Percentiles rank a stretch among this genome's conserved stretches.
Evolutionary conservation across 2,888 invertebrate genomes (phyloP).

Genomic region (Oscheius sp.): DNA sequence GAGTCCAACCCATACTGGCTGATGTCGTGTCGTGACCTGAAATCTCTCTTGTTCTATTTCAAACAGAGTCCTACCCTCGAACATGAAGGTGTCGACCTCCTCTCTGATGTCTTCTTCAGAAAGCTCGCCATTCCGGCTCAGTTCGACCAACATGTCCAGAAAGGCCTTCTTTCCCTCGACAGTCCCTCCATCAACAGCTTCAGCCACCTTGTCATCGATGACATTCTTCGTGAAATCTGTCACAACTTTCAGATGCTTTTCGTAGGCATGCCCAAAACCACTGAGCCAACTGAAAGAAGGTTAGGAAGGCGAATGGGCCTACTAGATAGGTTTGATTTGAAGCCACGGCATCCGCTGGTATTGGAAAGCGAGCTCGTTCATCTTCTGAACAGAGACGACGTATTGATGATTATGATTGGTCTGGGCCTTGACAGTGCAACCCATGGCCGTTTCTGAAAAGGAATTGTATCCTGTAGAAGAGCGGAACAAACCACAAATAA

Average conservation of each 20-base stretch:
- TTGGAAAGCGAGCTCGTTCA: constrained; percentile 41
- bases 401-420: constrained; percentile 37
- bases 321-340: constrained; percentile 78
- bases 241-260: constrained; percentile 55
- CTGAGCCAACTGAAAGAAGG: constrained; percentile 74
- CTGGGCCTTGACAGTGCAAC: constrained; percentile 35
- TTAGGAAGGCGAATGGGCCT: constrained; percentile 50
- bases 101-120: constrained; percentile 75
- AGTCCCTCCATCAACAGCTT: constrained; percentile 6
- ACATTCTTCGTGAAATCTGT: constrained; percentile 64
- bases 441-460: constrained; percentile 40
- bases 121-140: constrained; percentile 66
- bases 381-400: constrained; percentile 30
- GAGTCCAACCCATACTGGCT: constrained; percentile 75
- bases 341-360: constrained; percentile 78
- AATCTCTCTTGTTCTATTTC: constrained; percentile 53
- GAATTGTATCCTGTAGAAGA: not conserved
- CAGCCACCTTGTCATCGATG: constrained; percentile 48
- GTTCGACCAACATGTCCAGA: constrained; percentile 75
- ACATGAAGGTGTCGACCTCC: constrained; percentile 77
- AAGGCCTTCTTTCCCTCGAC: constrained; percentile 67
- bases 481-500: constrained; percentile 63
- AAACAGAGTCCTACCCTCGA: constrained; percentile 71
- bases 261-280: constrained; percentile 72
- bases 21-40: constrained; percentile 76